These are phyloP conservation scores for Zosterops japonicus DNA, from an alignment of 2,113 vertebrate species.

Conservation along the genomic window DNA sequence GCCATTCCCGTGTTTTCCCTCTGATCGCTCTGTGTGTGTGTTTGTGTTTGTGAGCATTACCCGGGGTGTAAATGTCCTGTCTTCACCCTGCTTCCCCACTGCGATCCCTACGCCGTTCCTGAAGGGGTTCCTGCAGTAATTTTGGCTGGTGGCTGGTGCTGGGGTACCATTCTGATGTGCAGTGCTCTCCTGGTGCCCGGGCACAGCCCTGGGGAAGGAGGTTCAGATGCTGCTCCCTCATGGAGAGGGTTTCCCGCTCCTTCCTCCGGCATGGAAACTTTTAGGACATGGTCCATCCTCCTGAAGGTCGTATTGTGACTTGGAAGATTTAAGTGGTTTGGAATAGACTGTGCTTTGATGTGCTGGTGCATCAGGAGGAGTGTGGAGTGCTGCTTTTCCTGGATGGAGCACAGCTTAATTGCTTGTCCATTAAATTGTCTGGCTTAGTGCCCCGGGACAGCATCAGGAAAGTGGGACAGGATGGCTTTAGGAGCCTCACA, in stretches of 20 bases:
- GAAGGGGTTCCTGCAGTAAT: accelerated
- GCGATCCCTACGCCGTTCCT: accelerated
- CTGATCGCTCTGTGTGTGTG: neutral
- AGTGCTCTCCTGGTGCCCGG: too few species aligned
- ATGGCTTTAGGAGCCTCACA: neutral
- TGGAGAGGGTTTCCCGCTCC: accelerated
- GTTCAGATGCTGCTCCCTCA: neutral
- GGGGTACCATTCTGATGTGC: too few species aligned
- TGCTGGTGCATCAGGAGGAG: neutral
- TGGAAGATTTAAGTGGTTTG: neutral
- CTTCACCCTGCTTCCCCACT: accelerated
- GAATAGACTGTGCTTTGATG: neutral
- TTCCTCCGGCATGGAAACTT: accelerated
- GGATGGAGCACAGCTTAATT: neutral
- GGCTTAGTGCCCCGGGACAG: neutral
- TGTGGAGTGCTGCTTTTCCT: neutral
- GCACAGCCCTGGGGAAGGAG: too few species aligned
- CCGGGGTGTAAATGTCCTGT: accelerated
- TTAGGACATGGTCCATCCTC: accelerated
- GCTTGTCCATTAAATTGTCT: neutral
- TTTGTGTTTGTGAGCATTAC: neutral
- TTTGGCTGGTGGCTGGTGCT: too few species aligned
- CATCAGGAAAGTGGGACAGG: neutral
- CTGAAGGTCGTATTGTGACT: neutral
- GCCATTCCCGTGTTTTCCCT: accelerated